Conservation (phyloP, 2,113 vertebrate genomes). For the Prionailurus viverrinus region DNA sequence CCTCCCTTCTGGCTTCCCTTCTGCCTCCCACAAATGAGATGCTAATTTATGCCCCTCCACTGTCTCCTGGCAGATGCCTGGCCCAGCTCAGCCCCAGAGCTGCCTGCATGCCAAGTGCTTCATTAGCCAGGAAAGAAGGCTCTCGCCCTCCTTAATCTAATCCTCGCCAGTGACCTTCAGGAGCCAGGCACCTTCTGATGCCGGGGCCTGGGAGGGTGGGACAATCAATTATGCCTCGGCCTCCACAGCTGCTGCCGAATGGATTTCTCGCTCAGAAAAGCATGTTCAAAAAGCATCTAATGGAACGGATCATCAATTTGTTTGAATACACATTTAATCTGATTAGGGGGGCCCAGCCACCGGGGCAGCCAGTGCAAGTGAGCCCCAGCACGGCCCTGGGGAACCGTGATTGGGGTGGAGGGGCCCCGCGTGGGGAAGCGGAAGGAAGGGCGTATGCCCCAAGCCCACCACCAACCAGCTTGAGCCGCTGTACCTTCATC, state of each 20-base stretch:
- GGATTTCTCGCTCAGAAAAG: slow-evolving; percentile 78
- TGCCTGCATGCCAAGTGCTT: slow-evolving; percentile 73
- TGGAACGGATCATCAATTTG: slow-evolving; percentile 80
- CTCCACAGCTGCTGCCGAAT: slow-evolving; percentile 65
- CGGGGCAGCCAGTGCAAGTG: background rate
- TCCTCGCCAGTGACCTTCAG: slow-evolving; percentile 78
- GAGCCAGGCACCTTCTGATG: slow-evolving; percentile 54
- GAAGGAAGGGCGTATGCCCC: background rate
- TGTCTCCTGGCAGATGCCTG: slow-evolving; percentile 69
- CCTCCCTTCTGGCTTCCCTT: background rate
- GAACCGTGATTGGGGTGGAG: accelerated
- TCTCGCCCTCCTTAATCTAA: slow-evolving; percentile 66
- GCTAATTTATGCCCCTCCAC: slow-evolving; percentile 69
- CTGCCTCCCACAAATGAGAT: slow-evolving; percentile 59
- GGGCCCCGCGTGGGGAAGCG: background rate
- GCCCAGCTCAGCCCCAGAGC: background rate
- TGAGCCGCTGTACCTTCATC: background rate
- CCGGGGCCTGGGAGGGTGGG: background rate
- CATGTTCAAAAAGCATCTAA: slow-evolving; percentile 78
- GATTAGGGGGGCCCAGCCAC: slow-evolving; percentile 65
- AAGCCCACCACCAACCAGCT: background rate
- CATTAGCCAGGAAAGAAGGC: slow-evolving; percentile 75
- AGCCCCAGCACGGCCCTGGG: background rate
- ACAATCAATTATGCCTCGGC: slow-evolving; percentile 42
- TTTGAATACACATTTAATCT: slow-evolving; percentile 82